Base-by-base conservation (phyloP, 2,888 invertebrate species). In the Ophion slaviceki region DNA sequence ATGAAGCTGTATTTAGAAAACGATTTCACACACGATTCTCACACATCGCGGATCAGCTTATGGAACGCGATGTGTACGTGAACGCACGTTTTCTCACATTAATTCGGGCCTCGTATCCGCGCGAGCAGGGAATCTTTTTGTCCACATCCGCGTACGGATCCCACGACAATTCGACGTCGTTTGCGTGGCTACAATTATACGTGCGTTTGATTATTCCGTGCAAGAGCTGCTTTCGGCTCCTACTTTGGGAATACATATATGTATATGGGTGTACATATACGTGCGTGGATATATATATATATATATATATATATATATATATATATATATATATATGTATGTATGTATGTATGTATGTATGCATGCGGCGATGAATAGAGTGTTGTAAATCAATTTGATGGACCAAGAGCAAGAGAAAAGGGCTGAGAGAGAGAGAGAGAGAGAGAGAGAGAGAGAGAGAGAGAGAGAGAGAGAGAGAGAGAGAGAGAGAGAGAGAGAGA, bases 311-410 rank as follows among this genome's bases (percentile, higher is more conserved):
- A 32, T 32, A 32, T 4, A 32, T 32, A 28, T 28, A 28, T 28
- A 28, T 28, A 28, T 28, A 28, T 28, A 28, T 2, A 28, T 28
- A 28, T 28, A 28, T 14, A 40, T n/a, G 24, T 59, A 61, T 36
- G 20, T 77, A 53, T 32, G 32, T 32, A 45, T 71, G 24, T 75
- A 53, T 79, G 14, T 53, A 32, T 20, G 40, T 68, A 81, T 47
- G 64, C 45, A 77, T 45, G 32, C 79, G 32, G 76, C 28, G 57
- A 79, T 86, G 85, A 89, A 89, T 87, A 87, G 89, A 89, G 90
- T 88, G 92, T 91, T 45, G 92, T 90, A 93, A 93, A 93, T 93
- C 92, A 93, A 93, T 93, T 93, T 93, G 93, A 92, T 91, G 91
- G 92, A 90, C 91, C 62, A 72, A 75, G 77, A 40, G 91, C 67